Evolutionary conservation across 2,797 vertebrate genomes (phyloP), one percentile per base, ranked within the genome.

Genomic region (Adrianichthys oophorus): DNA sequence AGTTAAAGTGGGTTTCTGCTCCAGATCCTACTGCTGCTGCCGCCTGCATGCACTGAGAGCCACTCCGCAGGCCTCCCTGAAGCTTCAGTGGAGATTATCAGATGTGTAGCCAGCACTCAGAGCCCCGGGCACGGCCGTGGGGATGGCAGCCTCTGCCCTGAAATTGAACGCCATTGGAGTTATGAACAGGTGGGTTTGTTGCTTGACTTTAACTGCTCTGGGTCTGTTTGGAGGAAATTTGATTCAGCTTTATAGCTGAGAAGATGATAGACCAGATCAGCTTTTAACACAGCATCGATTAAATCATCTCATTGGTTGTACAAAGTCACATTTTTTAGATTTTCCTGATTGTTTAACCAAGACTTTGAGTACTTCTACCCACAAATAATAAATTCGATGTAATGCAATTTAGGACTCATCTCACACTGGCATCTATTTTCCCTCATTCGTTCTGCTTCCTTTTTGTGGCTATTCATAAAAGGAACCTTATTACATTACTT

Each of bases 141-240:
- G 89, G 76, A 90, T 89, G 89, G 87, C 86, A 84, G 79, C 84
- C 12, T 89, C 85, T 85, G 84, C 87, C 83, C 52, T 90, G 70
- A 89, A 89, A 57, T 72, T 82, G 21, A 87, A 81, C 72, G 49
- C 64, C 77, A 79, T 85, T 1, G 62, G 64, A 84, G 76, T 86
- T 80, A 90, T 90, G 87, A 89, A 80, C 81, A 89, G 87, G 89
- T 89, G 48, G 40, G 41, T 66, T 13, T 48, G 19, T 46, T 14
- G 8, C 44, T 40, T 17, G 5, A 4, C 17, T 49, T 49, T 48
- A 46, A 24, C 16, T 48, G 17, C 51, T 43, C 24, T 13, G 15
- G 29, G 47, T 71, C 43, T 53, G 40, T 61, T 7, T 7, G 26
- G 26, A 6, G 29, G 8, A 32, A 32, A 32, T 26, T 26, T 26